A percentile compares a stretch with the other conserved stretches of the same genome.
Conservation (phyloP, 2,888 invertebrate genomes). For the Philhelius pedissequus region DNA sequence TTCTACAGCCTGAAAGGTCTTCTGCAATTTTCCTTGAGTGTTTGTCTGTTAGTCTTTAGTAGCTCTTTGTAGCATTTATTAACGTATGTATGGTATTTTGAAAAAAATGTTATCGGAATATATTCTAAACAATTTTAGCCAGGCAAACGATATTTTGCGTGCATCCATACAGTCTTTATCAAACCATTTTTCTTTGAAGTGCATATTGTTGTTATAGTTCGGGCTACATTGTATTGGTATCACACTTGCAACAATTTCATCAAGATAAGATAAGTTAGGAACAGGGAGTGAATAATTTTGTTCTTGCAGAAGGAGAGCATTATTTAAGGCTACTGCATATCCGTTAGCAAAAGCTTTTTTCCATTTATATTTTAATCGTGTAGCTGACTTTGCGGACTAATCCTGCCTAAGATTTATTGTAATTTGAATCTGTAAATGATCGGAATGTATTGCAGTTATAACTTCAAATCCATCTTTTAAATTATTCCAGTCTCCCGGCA, state of each 20-base stretch:
- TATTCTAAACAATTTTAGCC: background rate
- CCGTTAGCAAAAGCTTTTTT: no score
- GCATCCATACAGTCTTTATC: background rate
- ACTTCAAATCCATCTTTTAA: no score
- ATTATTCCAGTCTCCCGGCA: no score
- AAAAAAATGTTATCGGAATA: no score
- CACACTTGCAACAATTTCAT: background rate
- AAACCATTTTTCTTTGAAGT: background rate
- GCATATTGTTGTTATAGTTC: background rate
- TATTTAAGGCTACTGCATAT: no score
- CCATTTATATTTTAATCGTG: no score
- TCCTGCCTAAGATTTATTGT: no score
- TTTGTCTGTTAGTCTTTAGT: background rate
- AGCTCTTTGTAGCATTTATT: background rate
- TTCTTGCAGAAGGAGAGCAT: no score
- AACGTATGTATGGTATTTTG: background rate
- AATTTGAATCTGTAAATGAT: no score
- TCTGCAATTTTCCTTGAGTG: background rate
- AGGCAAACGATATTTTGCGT: background rate
- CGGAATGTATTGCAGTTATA: no score
- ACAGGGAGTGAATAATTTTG: no score
- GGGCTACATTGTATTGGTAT: background rate
- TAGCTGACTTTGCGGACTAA: no score
- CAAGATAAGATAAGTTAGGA: background rate
- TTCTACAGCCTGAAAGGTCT: background rate